Evolutionary conservation across 2,113 vertebrate species (phyloP).

Genomic region (Ranitomeya imitator): DNA sequence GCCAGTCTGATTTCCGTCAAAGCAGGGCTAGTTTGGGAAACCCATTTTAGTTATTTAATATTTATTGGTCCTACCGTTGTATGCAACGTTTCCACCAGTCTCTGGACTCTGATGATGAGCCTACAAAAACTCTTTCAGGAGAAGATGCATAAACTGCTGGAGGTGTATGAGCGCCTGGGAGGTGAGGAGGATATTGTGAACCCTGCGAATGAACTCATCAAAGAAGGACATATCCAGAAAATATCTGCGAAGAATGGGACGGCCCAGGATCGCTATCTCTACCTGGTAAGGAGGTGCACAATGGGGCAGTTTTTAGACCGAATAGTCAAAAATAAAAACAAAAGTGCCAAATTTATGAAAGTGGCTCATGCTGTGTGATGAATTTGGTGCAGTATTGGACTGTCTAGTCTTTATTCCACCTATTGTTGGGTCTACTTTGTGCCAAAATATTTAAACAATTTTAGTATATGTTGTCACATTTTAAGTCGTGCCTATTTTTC

Average conservation of each 20-base stretch:
- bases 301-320: too few species aligned
- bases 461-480: too few species aligned
- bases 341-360: too few species aligned
- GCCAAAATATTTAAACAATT: too few species aligned
- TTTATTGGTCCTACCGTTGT: neutral
- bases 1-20: too few species aligned
- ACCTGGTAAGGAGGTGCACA: slow-evolving; percentile 79
- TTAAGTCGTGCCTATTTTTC: too few species aligned
- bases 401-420: too few species aligned
- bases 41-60: neutral
- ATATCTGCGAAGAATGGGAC: slow-evolving; percentile 95
- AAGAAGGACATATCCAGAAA: slow-evolving; percentile 96
- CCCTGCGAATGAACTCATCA: slow-evolving; percentile 95
- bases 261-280: slow-evolving; percentile 92
- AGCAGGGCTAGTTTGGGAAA: neutral
- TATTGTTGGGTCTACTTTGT: too few species aligned
- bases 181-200: slow-evolving; percentile 98
- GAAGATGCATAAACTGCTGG: slow-evolving; percentile 96
- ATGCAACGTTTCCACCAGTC: neutral
- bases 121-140: slow-evolving; percentile 72
- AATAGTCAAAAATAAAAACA: too few species aligned
- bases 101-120: neutral
- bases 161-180: slow-evolving; percentile 91
- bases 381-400: too few species aligned
- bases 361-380: too few species aligned